Percentiles rank a stretch among this genome's conserved stretches.
phyloP scores from a whole-genome alignment of 2,797 vertebrate genomes.

The Delichon dasypus region DNA sequence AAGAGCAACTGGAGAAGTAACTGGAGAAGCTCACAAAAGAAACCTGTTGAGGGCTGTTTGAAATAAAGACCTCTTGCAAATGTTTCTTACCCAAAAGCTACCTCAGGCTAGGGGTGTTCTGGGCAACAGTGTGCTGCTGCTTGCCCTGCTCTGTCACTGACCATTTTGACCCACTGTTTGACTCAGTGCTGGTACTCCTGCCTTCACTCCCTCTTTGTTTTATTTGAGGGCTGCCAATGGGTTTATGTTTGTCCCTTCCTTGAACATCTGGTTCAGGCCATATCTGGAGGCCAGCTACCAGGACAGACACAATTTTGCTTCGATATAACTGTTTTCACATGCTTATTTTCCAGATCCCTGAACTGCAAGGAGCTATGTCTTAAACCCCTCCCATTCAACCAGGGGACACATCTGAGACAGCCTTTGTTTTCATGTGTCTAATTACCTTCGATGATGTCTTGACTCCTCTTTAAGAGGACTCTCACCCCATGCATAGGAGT shows the following conservation, averaged over 20 bases:
- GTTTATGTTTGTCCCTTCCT: not conserved
- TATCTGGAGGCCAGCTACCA: not conserved
- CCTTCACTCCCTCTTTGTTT: not conserved
- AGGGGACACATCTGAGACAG: not conserved
- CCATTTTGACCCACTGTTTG: not conserved
- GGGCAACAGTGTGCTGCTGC: not conserved
- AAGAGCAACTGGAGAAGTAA: not conserved
- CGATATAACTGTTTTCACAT: not conserved
- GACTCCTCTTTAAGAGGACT: not conserved
- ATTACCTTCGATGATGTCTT: not conserved
- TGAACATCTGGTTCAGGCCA: not conserved
- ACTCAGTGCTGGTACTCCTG: not conserved
- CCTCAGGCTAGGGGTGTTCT: not conserved
- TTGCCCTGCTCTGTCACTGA: not conserved
- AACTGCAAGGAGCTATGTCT: not conserved
- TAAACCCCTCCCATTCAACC: not conserved
- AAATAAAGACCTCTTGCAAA: not conserved
- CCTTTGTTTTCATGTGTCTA: not conserved
- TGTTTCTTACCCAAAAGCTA: not conserved
- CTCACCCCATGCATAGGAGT: not conserved
- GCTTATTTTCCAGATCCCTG: not conserved
- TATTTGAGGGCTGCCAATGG: not conserved
- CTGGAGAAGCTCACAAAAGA: not conserved
- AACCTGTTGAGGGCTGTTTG: not conserved
- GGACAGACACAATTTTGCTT: not conserved